Evolutionary conservation across 2,888 invertebrate species (phyloP), one percentile per base, ranked within the genome.

Genomic region (Calameuta idolon): DNA sequence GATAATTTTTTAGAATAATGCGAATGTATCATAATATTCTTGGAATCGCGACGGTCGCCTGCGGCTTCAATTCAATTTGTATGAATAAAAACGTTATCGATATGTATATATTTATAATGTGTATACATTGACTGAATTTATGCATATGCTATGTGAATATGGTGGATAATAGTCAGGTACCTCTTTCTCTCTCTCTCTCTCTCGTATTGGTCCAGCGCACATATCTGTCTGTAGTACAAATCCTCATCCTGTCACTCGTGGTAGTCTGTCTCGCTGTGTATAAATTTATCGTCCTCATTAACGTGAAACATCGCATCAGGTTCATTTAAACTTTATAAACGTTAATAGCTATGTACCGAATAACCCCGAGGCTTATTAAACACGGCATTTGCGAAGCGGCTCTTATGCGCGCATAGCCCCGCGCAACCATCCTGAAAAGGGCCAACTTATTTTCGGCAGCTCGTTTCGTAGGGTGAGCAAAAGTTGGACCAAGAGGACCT

Each of bases 1-100:
- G 88, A 89, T 89, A 89, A 89, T 89, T 88, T 87, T 83, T 80
- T 73, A 73, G 84, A 87, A 87, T 90, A 89, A 89, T 89, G 88
- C 87, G 86, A 12, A 15, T 4, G 37, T 37, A 37, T 37, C 12
- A 15, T 37, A 15, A 89, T 89, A 87, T 87, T 81, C 88, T 84
- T 79, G 82, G 87, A 87, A 87, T 88, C 86, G 85, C 85, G 85
- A 82, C 82, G 83, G 81, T 83, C 83, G 86, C 85, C 84, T 55
- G 23, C 82, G 82, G 83, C 77, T 85, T 84, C 88, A 88, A 89
- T 90, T 89, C 87, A 89, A 90, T 88, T 88, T 87, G 87, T 88
- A 87, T 87, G 86, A 87, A 88, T 88, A 88, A 88, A 87, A 88
- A 88, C 86, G 83, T 84, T 87, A 88, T 88, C 84, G 85, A 81